phyloP scores from a whole-genome alignment of 2,888 invertebrate genomes.

The Megalurothrips usitatus region DNA sequence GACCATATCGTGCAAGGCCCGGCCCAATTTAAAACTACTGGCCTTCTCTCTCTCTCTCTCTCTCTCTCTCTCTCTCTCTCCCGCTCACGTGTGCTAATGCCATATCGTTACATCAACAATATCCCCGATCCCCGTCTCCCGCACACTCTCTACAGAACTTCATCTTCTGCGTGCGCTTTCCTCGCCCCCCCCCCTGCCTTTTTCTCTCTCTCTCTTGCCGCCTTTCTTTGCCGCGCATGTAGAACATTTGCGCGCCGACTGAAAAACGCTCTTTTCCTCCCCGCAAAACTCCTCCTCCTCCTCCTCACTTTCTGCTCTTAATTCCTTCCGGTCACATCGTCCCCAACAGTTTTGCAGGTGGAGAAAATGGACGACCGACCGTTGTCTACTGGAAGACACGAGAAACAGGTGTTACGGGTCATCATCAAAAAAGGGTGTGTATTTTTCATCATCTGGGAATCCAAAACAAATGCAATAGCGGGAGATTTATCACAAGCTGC shows the following conservation, averaged over 20 bases:
- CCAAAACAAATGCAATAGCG: no score
- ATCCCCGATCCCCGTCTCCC: not conserved
- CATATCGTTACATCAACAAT: constrained; percentile 6
- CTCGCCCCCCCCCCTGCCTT: not conserved
- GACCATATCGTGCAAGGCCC: constrained; percentile 6
- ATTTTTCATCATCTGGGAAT: no score
- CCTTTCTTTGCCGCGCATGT: not conserved
- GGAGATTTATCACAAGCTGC: no score
- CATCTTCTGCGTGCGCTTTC: not conserved
- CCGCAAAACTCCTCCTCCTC: not conserved
- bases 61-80: not conserved
- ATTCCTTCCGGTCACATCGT: no score
- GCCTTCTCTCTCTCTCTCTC: not conserved
- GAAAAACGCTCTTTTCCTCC: not conserved
- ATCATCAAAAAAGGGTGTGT: no score
- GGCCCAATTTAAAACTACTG: not conserved
- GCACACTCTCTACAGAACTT: no score
- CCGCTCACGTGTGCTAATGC: not conserved
- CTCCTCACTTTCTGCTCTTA: no score
- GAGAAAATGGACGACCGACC: no score
- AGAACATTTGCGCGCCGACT: not conserved
- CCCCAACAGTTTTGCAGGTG: no score
- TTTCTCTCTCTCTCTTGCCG: not conserved
- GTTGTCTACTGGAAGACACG: no score
- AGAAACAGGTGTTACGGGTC: no score